Base-by-base conservation (phyloP, 2,797 vertebrate genomes). In the Argentina silus region DNA sequence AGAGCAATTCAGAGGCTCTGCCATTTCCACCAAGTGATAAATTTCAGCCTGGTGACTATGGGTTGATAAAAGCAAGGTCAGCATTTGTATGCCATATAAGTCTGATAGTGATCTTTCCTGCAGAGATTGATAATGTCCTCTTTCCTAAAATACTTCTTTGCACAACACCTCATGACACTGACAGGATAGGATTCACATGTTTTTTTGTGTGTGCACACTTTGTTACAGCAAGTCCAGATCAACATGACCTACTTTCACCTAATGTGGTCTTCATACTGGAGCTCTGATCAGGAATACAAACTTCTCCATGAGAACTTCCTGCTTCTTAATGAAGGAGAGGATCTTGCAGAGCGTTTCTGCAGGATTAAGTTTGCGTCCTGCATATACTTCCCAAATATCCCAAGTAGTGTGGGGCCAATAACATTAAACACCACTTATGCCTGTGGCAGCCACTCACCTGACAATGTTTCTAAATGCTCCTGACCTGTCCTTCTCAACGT, bases 391-490 rank as follows among this genome's bases (percentile, higher is more conserved):
- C 60, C 21, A 43, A 62, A 62, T 42, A 43, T 43, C 60, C 36
- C 15, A 44, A 62, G 60, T 62, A 17, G 51, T 2, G 51, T 7
- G 5, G n/a, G 51, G 14, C 51, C 71, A 82, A 76, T 68, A 79
- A 77, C 68, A 83, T 82, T 76, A 84, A 81, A 68, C 63, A 74
- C 68, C 84, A 83, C 81, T 86, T 86, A 84, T 67, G 68, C 69
- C 82, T 67, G 64, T 65, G 67, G 78, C 76, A 74, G 74, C 77
- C 71, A 67, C 5, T 83, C 77, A 64, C 78, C 76, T 85, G 81
- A 71, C 67, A 11, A 51, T 80, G 70, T 75, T 70, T 50, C 23
- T 60, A 72, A 82, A 81, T 45, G 71, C 82, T 80, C 75, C 87
- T 72, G 62, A 83, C 81, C 43, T 77, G 74, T 77, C 72, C 84